phyloP scores from a whole-genome alignment of 2,888 invertebrate genomes.

The Volucella zonaria region DNA sequence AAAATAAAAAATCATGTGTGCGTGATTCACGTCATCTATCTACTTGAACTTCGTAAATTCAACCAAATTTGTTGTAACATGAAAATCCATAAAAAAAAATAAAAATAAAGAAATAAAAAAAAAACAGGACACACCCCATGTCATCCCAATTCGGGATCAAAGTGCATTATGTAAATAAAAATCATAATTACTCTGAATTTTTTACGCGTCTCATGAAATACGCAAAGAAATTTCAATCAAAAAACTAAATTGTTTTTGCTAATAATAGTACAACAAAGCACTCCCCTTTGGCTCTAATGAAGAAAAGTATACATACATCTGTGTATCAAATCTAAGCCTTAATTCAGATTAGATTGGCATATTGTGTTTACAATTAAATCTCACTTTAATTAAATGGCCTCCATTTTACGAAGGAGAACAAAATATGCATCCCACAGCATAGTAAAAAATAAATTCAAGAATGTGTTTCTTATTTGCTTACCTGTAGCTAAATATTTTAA shows the following conservation, averaged over 20 bases:
- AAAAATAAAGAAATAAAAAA: conserved; percentile 48
- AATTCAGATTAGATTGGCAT: conserved; percentile 12
- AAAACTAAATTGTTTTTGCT: too few relatives aligned
- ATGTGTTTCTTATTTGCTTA: conserved; percentile 72
- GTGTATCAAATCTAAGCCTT: neutral
- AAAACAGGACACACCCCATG: conserved; percentile 67
- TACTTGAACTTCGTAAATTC: conserved; percentile 27
- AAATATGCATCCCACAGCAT: conserved; percentile 32
- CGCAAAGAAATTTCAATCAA: neutral
- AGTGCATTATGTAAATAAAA: conserved; percentile 67
- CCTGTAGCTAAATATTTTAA: conserved; percentile 82
- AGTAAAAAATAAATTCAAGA: conserved; percentile 20
- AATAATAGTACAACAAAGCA: conserved; percentile 15
- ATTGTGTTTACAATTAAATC: conserved; percentile 40
- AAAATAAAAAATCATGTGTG: conserved; percentile 39
- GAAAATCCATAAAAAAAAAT: conserved; percentile 50
- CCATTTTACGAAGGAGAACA: conserved; percentile 16
- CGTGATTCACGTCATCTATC: conserved; percentile 61
- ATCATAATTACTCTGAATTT: conserved; percentile 5
- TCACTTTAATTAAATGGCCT: conserved; percentile 46
- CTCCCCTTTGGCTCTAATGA: conserved; percentile 1
- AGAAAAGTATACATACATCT: conserved; percentile 9
- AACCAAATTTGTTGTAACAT: conserved; percentile 16
- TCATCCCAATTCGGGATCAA: conserved; percentile 52
- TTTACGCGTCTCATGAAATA: conserved; percentile 7